Conservation (phyloP, 2,797 vertebrate genomes). For the Peromyscus nudipes region DNA sequence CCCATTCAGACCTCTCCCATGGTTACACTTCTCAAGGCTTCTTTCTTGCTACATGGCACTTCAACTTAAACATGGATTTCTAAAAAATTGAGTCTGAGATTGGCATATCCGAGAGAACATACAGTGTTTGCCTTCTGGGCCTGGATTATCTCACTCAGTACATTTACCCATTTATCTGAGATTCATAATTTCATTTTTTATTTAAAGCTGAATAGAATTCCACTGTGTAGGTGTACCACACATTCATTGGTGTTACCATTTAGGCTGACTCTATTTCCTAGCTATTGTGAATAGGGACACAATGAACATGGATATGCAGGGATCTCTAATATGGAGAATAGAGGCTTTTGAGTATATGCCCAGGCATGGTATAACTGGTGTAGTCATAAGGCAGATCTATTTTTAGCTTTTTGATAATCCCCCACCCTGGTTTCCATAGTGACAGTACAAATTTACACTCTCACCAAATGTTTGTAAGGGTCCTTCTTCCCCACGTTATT, state of each 20-base stretch:
- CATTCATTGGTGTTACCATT: not conserved
- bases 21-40: not conserved
- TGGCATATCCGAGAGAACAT: not conserved
- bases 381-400: not conserved
- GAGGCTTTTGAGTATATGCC: not conserved
- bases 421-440: conserved; percentile 4
- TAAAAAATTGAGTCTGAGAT: not conserved
- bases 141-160: not conserved
- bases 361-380: not conserved
- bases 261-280: not conserved
- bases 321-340: not conserved
- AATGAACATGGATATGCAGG: not conserved
- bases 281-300: not conserved
- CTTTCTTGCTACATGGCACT: not conserved
- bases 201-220: not conserved
- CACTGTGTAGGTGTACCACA: not conserved
- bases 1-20: not conserved
- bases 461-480: not conserved
- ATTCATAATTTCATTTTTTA: not conserved
- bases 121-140: not conserved
- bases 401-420: conserved; percentile 10
- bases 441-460: not conserved
- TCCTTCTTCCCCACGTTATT: not conserved
- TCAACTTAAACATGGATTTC: not conserved
- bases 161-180: not conserved